Evolutionary conservation across 92 coral and sea anemone genomes (phyloP).

Genomic region (Zoanthus solanderi): DNA sequence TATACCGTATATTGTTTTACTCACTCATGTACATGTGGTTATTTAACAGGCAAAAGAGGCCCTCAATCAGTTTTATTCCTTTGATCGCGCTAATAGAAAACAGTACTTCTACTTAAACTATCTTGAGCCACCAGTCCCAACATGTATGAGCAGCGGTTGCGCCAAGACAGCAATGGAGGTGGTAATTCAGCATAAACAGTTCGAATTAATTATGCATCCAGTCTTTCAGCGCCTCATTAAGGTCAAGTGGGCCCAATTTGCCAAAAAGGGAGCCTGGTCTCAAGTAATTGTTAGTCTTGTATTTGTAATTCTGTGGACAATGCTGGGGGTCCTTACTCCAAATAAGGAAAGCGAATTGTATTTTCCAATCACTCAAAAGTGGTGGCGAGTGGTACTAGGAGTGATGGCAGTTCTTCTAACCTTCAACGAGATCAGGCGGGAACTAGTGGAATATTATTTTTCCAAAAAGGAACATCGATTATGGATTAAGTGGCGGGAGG

Average conservation of each 20-base stretch:
- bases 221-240: constrained; percentile 92
- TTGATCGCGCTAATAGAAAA: constrained; percentile 92
- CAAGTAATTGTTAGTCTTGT: constrained; percentile 78
- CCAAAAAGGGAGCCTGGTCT: constrained; percentile 89
- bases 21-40: background rate
- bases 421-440: constrained; percentile 80
- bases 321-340: constrained; percentile 83
- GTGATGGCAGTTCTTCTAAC: constrained; percentile 77
- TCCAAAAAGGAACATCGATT: constrained; percentile 85
- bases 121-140: constrained; percentile 91
- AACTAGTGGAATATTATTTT: constrained; percentile 75
- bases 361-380: constrained; percentile 71
- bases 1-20: too few species aligned
- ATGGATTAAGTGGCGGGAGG: constrained; percentile 93
- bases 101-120: constrained; percentile 89
- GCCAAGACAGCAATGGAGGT: constrained; percentile 92
- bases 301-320: constrained; percentile 91
- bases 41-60: constrained; percentile 80
- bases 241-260: constrained; percentile 94
- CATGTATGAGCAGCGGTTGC: constrained; percentile 89
- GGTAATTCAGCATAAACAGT: constrained; percentile 89
- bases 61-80: constrained; percentile 89
- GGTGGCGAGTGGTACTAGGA: constrained; percentile 87
- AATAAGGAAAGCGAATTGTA: constrained; percentile 68
- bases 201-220: constrained; percentile 97